Conservation (phyloP, 2,888 invertebrate species). For the Liodrosophila aerea region DNA sequence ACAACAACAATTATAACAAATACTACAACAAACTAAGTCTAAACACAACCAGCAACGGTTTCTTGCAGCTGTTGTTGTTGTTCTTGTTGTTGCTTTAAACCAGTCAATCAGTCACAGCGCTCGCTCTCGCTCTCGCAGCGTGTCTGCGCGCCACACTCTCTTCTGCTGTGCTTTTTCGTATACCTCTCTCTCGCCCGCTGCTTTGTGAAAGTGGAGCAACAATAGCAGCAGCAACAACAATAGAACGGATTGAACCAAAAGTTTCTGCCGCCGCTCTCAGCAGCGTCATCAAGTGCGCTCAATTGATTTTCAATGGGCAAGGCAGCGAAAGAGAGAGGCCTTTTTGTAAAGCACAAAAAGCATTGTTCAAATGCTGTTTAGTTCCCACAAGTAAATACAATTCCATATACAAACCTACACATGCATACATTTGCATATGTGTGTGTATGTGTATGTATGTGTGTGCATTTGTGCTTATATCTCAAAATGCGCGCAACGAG, state of each 20-base stretch:
- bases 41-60: constrained; percentile 41
- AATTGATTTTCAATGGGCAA: constrained; percentile 19
- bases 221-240: constrained; percentile 9
- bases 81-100: constrained; percentile 24
- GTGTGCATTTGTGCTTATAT: no score
- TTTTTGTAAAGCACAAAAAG: constrained; percentile 24
- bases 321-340: constrained; percentile 1
- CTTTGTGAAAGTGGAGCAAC: constrained; percentile 64
- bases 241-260: neutral
- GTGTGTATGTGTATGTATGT: neutral
- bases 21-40: constrained; percentile 33
- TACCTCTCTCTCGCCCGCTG: no score
- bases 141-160: no score
- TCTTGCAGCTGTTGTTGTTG: constrained; percentile 23
- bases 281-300: constrained; percentile 10
- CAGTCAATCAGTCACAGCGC: constrained; percentile 27
- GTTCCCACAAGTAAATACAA: no score
- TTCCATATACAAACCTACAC: no score
- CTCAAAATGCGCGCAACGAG: no score
- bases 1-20: constrained; percentile 19
- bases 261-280: constrained; percentile 12
- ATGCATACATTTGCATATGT: no score
- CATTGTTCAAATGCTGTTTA: constrained; percentile 24
- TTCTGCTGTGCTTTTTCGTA: constrained; percentile 15
- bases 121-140: constrained; percentile 2